Base-by-base conservation (phyloP, 2,113 vertebrate species). In the Furnarius figulus region DNA sequence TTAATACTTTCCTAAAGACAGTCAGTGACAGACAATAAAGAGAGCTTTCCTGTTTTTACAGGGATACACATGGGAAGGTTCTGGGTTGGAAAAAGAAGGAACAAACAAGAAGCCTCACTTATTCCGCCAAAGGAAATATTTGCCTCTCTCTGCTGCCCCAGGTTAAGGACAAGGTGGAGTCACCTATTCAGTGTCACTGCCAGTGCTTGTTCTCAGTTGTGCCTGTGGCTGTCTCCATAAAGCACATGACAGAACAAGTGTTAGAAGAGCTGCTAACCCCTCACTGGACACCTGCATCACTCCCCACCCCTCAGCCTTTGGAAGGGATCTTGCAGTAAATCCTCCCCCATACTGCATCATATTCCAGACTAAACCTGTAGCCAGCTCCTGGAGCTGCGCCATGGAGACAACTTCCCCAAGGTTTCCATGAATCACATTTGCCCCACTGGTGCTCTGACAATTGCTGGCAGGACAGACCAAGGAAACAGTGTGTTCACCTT, bases 101-200 rank as follows among this genome's bases (percentile, higher is more conserved):
- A 55, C 0, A 3, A 85, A 20, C 14, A 68, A 40, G 27, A 30
- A 74, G 20, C 15, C 87, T 75, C 0, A 0, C 21, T 78, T n/a
- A 11, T 46, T 85, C 56, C 85, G 47, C 42, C 0, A 1, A 44
- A 17, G 19, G 39, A 58, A 70, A 19, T 6, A 1, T 37, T 30
- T 80, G 50, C 35, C 37, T 68, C 46, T 46, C 40, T 46, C 33
- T 66, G 7, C 42, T 78, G 56, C 70, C 55, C 16, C 16, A 18
- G 4, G 42, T 31, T 21, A 42, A 65, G 84, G 30, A 74, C 0
- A 0, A 67, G 70, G 67, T 1, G 2, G 28, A 83, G 52, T 53
- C 28, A 67, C 5, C 9, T 37, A 28, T 9, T 31, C 18, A 37
- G 0, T 13, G 47, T 44, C 46, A 85, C 31, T 56, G 47, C 22